Conservation (phyloP, 2,888 invertebrate genomes). For the Cancer borealis region DNA sequence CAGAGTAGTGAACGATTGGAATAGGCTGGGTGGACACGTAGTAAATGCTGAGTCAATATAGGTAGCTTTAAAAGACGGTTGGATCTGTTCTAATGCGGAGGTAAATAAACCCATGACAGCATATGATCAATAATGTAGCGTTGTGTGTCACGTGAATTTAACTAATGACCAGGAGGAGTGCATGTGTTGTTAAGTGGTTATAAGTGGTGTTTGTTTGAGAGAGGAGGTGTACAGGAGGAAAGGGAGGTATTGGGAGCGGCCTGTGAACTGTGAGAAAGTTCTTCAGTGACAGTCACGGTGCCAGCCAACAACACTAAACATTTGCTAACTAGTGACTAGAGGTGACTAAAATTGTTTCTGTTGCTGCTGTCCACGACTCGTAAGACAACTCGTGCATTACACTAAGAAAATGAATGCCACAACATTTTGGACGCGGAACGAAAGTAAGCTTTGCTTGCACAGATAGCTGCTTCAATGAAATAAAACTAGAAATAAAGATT, state of each 20-base stretch:
- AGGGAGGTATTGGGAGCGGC: not conserved
- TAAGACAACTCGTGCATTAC: not conserved
- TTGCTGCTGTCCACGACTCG: no score
- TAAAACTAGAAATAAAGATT: no score
- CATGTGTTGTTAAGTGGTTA: not conserved
- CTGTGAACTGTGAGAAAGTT: not conserved
- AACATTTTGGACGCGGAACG: not conserved
- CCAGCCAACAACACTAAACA: not conserved
- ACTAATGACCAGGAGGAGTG: not conserved
- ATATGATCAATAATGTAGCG: not conserved
- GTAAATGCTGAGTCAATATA: not conserved
- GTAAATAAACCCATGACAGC: not conserved
- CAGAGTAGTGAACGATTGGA: no score
- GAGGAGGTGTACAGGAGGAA: not conserved
- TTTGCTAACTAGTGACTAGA: not conserved
- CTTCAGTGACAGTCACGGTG: not conserved
- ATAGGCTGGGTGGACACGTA: no score
- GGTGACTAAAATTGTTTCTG: not conserved
- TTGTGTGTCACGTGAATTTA: not conserved
- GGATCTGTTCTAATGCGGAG: not conserved
- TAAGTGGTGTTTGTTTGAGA: not conserved
- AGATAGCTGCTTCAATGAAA: no score
- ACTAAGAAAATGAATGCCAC: not conserved
- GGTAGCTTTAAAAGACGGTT: not conserved
- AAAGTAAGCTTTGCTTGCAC: not conserved